Evolutionary conservation across 2,888 invertebrate genomes (phyloP).

Genomic region (Platycnemis pennipes): DNA sequence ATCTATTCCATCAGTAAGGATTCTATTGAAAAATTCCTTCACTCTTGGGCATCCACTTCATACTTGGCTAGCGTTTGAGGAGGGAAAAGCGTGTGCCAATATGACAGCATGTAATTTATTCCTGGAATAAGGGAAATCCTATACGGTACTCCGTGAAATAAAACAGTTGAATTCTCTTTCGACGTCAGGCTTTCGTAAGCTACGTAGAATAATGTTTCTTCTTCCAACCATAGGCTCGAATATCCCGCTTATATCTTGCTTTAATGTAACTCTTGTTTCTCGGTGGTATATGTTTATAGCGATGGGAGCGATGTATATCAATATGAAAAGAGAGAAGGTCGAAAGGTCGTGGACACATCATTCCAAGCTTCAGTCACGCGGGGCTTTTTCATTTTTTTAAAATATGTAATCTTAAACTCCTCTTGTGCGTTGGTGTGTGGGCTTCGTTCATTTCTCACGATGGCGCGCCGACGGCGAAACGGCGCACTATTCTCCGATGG

Average conservation of each 20-base stretch:
- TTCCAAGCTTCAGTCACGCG: not conserved
- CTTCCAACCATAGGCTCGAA: not conserved
- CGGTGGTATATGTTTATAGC: not conserved
- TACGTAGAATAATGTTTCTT: not conserved
- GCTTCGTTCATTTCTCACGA: not conserved
- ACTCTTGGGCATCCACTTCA: too few species aligned
- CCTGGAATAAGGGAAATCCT: too few species aligned
- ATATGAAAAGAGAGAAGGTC: not conserved
- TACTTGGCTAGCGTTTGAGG: too few species aligned
- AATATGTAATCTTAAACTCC: not conserved
- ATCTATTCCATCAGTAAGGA: too few species aligned
- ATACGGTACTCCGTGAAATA: too few species aligned
- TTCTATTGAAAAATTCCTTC: too few species aligned
- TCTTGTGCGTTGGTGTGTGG: not conserved
- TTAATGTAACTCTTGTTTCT: not conserved
- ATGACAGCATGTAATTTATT: too few species aligned
- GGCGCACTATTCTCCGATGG: constrained; percentile 1
- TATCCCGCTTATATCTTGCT: not conserved
- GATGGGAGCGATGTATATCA: constrained; percentile 25
- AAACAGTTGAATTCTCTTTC: too few species aligned
- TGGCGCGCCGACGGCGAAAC: not conserved
- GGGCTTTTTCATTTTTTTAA: not conserved
- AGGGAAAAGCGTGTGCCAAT: too few species aligned
- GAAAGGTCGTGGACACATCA: not conserved
- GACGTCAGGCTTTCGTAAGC: not conserved